phyloP scores from a whole-genome alignment of 1,140 invertebrate genomes.

The Drosophila simulans region DNA sequence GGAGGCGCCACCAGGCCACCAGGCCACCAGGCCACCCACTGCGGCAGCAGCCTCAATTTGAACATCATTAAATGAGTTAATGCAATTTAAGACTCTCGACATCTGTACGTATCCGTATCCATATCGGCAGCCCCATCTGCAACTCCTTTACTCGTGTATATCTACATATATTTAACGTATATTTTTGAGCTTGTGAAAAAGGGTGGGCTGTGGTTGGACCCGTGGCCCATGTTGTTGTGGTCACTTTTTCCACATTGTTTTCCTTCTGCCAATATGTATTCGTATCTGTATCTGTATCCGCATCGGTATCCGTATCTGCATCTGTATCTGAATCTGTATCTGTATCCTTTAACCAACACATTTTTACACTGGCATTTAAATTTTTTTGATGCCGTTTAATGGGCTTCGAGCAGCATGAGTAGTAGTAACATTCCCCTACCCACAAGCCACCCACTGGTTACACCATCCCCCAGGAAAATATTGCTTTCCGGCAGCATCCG shows the following conservation, averaged over 20 bases:
- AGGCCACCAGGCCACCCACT: conserved; percentile 8
- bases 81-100: conserved; percentile 76
- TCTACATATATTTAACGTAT: neutral
- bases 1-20: conserved; percentile 49
- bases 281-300: neutral
- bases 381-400: conserved; percentile 49
- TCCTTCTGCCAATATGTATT: conserved; percentile 26
- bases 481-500: conserved; percentile 42
- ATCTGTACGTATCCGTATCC: conserved; percentile 53
- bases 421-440: neutral
- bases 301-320: conserved; percentile 18
- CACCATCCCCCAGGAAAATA: conserved; percentile 17
- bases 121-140: conserved; percentile 4
- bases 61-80: conserved; percentile 79
- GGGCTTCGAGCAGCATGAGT: conserved; percentile 11
- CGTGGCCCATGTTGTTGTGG: conserved; percentile 35
- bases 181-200: neutral
- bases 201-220: conserved; percentile 26
- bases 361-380: conserved; percentile 64
- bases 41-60: conserved; percentile 60
- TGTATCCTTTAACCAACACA: conserved; percentile 42
- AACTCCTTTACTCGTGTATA: neutral
- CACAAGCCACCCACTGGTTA: neutral
- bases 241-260: conserved; percentile 52
- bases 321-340: neutral